Percentiles rank a stretch among this genome's conserved stretches.
These are phyloP conservation scores for Nycteola revayana DNA, from an alignment of 2,888 invertebrate species.

Conservation along the genomic window DNA sequence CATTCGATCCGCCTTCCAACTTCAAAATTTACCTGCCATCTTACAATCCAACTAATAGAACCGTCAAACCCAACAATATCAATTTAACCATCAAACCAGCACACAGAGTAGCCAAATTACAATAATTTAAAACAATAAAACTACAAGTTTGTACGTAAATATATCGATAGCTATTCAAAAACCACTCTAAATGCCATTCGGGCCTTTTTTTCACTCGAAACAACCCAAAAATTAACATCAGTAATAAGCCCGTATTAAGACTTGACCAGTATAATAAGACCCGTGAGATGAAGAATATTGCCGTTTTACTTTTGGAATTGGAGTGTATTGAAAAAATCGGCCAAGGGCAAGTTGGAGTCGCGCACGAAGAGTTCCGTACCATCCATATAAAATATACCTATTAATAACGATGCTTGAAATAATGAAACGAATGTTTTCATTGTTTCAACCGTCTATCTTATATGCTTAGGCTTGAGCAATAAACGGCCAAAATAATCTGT, in stretches of 20 bases:
- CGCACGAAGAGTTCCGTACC: not conserved
- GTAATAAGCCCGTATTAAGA: conserved; percentile 61
- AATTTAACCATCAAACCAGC: conserved; percentile 32
- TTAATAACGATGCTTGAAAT: not conserved
- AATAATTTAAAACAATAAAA: conserved; percentile 42
- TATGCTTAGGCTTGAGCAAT: no score
- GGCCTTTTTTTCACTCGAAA: conserved; percentile 54
- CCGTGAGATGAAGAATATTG: conserved; percentile 20
- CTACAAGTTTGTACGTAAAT: conserved; percentile 64
- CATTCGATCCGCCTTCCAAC: no score
- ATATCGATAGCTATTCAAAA: conserved; percentile 70
- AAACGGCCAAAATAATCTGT: no score
- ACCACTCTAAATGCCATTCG: conserved; percentile 72
- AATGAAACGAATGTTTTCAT: no score
- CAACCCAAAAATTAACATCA: conserved; percentile 71
- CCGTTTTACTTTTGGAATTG: not conserved
- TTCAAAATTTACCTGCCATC: no score
- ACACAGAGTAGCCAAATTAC: conserved; percentile 32
- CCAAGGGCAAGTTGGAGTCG: not conserved
- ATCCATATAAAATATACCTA: no score
- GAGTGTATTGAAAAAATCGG: not conserved
- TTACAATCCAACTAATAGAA: conserved; percentile 1
- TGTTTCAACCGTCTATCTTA: not conserved
- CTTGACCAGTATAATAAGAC: conserved; percentile 36
- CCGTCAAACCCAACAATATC: conserved; percentile 12